Base-by-base conservation (phyloP, 2,113 vertebrate species). In the Pachyramphus minor region DNA sequence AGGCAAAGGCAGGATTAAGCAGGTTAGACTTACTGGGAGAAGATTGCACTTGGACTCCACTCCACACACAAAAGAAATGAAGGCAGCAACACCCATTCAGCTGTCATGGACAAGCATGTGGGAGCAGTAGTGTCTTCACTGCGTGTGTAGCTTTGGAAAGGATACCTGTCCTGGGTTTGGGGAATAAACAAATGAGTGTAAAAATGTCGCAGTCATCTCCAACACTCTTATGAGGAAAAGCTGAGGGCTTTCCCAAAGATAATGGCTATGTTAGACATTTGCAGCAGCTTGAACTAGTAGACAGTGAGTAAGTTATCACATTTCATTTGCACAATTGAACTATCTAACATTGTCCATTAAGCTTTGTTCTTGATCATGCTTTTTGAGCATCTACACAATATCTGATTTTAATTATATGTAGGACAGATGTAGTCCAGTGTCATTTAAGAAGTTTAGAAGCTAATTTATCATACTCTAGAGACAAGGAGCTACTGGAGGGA, bases 241-340 rank as follows among this genome's bases (percentile, higher is more conserved):
- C n/a, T n/a, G n/a, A n/a, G n/a, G n/a, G n/a, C n/a, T n/a, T n/a
- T n/a, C 35, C 21, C 31, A 24, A 47, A n/a, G 18, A 49, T 37
- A 62, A 25, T 16, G 15, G 17, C n/a, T 47, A 11, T 44, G 19
- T 42, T 20, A 59, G 56, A 63, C 30, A 42, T 37, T 55, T 63
- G 14, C 31, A 52, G 71, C 35, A 52, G 4, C 30, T 42, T 72
- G 62, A 89, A 39, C 16, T 75, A 87, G 69, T 42, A 12, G 30
- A 23, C 52, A 50, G 23, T 67, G 15, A 71, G 11, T 63, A 94
- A 45, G 2, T 69, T 73, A 55, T 14, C 42, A n/a, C 0, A 0
- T 77, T 87, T 78, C 62, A 53, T 35, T 90, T 3, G 1, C 19
- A 50, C 5, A 37, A 47, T 8, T 90, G 69, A 78, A 53, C 22